Conservation (phyloP, 2,888 invertebrate genomes). For the Lottia scabra region DNA sequence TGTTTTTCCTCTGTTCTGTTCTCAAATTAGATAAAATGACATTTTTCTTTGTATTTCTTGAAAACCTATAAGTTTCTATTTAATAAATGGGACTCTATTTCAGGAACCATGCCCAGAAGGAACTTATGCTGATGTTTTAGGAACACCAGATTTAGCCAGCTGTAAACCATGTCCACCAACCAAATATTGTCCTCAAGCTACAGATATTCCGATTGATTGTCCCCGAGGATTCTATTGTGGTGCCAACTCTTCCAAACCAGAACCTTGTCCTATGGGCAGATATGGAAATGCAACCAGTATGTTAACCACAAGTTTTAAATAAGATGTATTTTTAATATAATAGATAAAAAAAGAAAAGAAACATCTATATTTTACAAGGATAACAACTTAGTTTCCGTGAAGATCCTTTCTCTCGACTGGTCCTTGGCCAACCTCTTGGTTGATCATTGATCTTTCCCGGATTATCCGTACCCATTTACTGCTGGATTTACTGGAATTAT, state of each 20-base stretch:
- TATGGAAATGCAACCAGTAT: conserved; percentile 60
- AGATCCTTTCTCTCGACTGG: no score
- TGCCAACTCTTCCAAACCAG: conserved; percentile 44
- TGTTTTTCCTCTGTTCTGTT: no score
- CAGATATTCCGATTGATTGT: conserved; percentile 50
- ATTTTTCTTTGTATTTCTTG: no score
- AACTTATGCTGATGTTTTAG: conserved; percentile 56
- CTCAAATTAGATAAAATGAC: no score
- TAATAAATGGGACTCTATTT: conserved; percentile 10
- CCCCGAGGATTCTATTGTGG: conserved; percentile 61
- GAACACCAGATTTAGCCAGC: conserved; percentile 50
- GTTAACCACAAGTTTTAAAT: conserved; percentile 30
- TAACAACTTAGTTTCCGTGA: no score
- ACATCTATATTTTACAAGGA: no score
- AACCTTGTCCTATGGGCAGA: conserved; percentile 64
- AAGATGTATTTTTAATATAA: not conserved
- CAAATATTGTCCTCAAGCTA: conserved; percentile 60
- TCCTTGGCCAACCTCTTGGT: no score
- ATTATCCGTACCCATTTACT: no score
- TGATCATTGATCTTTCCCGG: no score
- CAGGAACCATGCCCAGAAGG: conserved; percentile 64
- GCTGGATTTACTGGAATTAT: no score
- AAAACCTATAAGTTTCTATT: no score
- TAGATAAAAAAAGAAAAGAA: no score
- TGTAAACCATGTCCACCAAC: conserved; percentile 60